Evolutionary conservation across 2,888 invertebrate genomes (phyloP).

Genomic region (Caenorhabditis plicata): DNA sequence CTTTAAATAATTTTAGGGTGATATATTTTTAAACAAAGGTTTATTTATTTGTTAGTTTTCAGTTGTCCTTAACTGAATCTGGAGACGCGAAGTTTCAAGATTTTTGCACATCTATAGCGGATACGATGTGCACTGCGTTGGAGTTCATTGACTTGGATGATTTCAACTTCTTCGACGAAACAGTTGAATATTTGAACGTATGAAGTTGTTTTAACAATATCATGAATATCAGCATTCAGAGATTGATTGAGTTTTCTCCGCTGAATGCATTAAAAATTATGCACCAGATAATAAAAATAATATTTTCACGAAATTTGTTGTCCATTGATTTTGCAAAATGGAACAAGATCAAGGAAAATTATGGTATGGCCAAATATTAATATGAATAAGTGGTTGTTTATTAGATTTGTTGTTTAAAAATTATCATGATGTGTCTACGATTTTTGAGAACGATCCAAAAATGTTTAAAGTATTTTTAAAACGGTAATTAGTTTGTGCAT

Average conservation of each 20-base stretch:
- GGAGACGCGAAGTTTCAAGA: neutral
- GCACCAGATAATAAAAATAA: neutral
- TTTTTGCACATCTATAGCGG: neutral
- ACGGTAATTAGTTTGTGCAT: too few relatives aligned
- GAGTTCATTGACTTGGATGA: neutral
- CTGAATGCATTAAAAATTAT: neutral
- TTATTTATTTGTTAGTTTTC: too few relatives aligned
- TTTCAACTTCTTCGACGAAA: slow-evolving; percentile 1
- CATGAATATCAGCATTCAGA: neutral
- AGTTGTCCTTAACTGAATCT: neutral
- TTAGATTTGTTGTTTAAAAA: too few relatives aligned
- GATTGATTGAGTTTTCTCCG: neutral
- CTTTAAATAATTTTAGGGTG: neutral
- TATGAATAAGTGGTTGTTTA: neutral
- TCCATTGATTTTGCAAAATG: too few relatives aligned
- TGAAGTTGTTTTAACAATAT: neutral
- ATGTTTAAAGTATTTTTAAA: too few relatives aligned
- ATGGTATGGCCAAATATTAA: neutral
- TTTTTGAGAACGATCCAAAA: too few relatives aligned
- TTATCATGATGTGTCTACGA: too few relatives aligned
- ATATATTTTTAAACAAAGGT: neutral
- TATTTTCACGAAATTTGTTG: neutral
- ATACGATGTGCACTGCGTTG: neutral
- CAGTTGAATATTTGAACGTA: neutral
- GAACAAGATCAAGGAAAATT: neutral